phyloP scores from a whole-genome alignment of 1,140 invertebrate genomes.

The Diorhabda sublineata region DNA sequence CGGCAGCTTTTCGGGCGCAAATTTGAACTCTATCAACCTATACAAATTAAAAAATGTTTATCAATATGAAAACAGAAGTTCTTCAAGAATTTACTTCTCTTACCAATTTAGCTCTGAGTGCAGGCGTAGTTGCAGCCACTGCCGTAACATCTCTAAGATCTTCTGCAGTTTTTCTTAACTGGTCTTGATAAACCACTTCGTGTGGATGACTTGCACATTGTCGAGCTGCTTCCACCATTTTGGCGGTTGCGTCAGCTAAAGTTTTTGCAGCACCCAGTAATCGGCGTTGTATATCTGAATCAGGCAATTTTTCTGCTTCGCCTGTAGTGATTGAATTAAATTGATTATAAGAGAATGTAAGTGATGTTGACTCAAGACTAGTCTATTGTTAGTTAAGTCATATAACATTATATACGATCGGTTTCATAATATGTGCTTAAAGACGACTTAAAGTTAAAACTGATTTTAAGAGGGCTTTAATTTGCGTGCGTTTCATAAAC shows the following conservation, averaged over 20 bases:
- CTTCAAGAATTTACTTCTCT: not conserved
- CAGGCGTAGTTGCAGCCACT: slow-evolving; percentile 69
- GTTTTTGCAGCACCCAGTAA: slow-evolving; percentile 88
- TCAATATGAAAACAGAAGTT: not conserved
- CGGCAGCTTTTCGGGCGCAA: slow-evolving; percentile 82
- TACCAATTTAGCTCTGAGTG: slow-evolving; percentile 70
- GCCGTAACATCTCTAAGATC: slow-evolving; percentile 86
- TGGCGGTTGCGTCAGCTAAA: slow-evolving; percentile 91
- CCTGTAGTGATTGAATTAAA: slow-evolving; percentile 33
- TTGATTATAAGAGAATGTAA: too few relatives aligned
- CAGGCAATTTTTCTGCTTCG: slow-evolving; percentile 84
- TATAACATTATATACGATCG: too few relatives aligned
- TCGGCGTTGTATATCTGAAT: slow-evolving; percentile 84
- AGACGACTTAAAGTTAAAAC: too few relatives aligned
- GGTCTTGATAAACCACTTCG: slow-evolving; percentile 79
- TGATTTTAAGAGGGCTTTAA: too few relatives aligned
- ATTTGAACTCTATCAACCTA: slow-evolving; percentile 63
- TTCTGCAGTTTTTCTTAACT: slow-evolving; percentile 82
- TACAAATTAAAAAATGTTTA: not conserved
- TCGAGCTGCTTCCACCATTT: slow-evolving; percentile 94
- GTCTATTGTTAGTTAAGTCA: too few relatives aligned
- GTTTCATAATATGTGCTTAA: too few relatives aligned
- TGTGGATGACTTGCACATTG: slow-evolving; percentile 82
- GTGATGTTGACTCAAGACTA: too few relatives aligned
- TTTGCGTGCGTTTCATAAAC: too few relatives aligned